Percentiles rank a stretch among this genome's conserved stretches.
These are phyloP conservation scores for Apaloderma vittatum DNA, from an alignment of 2,113 vertebrate genomes.

Conservation along the genomic window DNA sequence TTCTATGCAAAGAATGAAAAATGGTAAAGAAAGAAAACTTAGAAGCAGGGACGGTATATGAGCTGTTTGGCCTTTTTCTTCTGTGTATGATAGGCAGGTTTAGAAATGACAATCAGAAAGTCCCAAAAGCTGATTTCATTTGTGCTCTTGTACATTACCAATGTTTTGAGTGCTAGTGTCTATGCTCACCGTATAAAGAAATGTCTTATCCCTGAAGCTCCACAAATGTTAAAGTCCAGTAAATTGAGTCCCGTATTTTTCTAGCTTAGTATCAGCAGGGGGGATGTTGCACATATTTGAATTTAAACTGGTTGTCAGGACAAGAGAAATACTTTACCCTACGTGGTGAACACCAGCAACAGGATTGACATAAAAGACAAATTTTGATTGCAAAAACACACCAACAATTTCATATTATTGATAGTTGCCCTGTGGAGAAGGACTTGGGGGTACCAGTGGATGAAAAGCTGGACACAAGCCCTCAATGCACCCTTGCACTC, in stretches of 20 bases:
- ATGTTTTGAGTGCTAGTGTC: background rate
- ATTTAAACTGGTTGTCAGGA: background rate
- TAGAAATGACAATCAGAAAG: background rate
- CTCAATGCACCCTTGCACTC: too few species aligned
- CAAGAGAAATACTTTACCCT: background rate
- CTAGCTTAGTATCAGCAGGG: background rate
- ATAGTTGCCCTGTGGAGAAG: too few species aligned
- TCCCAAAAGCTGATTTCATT: background rate
- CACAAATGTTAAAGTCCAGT: background rate
- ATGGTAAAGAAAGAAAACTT: background rate
- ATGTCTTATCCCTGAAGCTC: background rate
- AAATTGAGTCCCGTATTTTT: background rate
- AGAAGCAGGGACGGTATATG: background rate
- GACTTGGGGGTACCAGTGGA: too few species aligned
- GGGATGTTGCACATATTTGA: background rate
- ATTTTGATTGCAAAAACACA: conserved; percentile 37
- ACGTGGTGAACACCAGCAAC: background rate
- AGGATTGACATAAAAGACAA: background rate
- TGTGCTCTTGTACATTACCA: background rate
- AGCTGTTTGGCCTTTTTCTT: background rate
- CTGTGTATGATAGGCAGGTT: background rate
- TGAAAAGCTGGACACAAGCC: too few species aligned
- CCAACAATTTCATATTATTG: background rate
- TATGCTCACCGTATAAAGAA: background rate
- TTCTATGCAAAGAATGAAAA: background rate